Conservation (phyloP, 1,140 invertebrate genomes). For the Periplaneta americana region DNA sequence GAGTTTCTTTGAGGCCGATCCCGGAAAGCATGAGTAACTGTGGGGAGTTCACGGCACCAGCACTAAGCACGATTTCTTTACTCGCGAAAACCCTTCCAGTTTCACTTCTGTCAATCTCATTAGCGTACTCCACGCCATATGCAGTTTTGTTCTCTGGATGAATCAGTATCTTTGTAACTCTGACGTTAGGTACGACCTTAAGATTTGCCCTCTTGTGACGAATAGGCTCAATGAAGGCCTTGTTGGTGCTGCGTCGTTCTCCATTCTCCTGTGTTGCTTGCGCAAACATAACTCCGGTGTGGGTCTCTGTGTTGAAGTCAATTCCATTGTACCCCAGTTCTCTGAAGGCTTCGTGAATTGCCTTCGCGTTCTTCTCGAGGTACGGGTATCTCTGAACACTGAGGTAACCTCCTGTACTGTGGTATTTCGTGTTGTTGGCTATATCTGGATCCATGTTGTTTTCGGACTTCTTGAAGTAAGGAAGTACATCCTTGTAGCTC, state of each 20-base stretch:
- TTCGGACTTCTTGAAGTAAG: conserved; percentile 37
- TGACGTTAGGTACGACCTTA: conserved; percentile 28
- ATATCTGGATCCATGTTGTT: no score
- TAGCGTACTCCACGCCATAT: conserved; percentile 42
- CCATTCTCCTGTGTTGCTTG: conserved; percentile 27
- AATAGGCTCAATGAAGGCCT: conserved; percentile 39
- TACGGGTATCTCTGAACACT: conserved; percentile 80
- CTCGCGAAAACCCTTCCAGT: conserved; percentile 30
- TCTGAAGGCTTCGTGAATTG: conserved; percentile 81
- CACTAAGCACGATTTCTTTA: conserved; percentile 74
- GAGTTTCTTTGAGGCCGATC: conserved; percentile 74
- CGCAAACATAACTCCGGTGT: conserved; percentile 42
- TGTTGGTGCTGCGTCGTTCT: conserved; percentile 42
- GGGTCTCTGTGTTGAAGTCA: conserved; percentile 47
- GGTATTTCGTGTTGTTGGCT: conserved; percentile 23
- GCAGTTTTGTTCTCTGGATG: conserved; percentile 40
- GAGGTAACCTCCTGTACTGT: conserved; percentile 46
- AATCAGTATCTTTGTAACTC: conserved; percentile 37
- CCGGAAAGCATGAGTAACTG: conserved; percentile 91
- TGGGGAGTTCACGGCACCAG: conserved; percentile 83
- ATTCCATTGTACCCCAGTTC: conserved; percentile 71
- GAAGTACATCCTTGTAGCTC: conserved; percentile 44
- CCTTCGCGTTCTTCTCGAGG: conserved; percentile 67
- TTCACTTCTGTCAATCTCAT: conserved; percentile 29
- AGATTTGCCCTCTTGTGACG: conserved; percentile 41